Evolutionary conservation across 2,113 vertebrate genomes (phyloP), one percentile per base, ranked within the genome.

Genomic region (Raja brachyura): DNA sequence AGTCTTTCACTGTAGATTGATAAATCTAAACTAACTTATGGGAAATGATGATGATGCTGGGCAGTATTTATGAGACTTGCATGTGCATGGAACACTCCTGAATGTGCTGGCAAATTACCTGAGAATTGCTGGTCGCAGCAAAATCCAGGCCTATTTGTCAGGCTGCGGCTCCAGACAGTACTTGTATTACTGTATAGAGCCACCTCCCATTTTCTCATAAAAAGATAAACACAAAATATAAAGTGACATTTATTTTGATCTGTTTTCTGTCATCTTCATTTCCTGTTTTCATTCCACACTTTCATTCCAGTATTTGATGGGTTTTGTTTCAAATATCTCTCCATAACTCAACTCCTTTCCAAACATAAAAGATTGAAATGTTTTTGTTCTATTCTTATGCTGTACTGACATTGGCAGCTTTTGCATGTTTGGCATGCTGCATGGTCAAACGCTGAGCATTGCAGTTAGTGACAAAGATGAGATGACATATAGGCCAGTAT

Each of bases 401-500:
- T 73, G 33, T 70, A 14, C 90, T 70, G 20, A 48, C 31, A 73
- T 70, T 90, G 63, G 88, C 28, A 48, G n/a, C 31, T 90, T 68
- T 25, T 83, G 56, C 79, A 83, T 83, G 48, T 33, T 66, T 48
- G 16, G 31, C 31, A 90, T 90, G 39, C 63, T 48, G 66, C 1
- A 33, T 8, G 39, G 61, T 90, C 88, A 70, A 70, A 66, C 39
- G 31, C 31, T 70, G 31, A 70, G 20, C 18, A 70, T 31, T 90
- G 88, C 70, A 70, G 33, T 20, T 68, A 68, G 86, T 90, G 86
- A 70, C 88, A 90, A 33, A 48, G 88, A 31, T 70, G 68, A 90
- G 63, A 39, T 70, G 88, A 70, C 31, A 73, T 48, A 5, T 70
- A 39, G 88, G 63, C 63, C 88, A 70, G 63, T 20, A 70, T 16